A percentile compares a stretch with the other conserved stretches of the same genome.
phyloP scores from a whole-genome alignment of 1,140 invertebrate species.

The Listronotus bonariensis region DNA sequence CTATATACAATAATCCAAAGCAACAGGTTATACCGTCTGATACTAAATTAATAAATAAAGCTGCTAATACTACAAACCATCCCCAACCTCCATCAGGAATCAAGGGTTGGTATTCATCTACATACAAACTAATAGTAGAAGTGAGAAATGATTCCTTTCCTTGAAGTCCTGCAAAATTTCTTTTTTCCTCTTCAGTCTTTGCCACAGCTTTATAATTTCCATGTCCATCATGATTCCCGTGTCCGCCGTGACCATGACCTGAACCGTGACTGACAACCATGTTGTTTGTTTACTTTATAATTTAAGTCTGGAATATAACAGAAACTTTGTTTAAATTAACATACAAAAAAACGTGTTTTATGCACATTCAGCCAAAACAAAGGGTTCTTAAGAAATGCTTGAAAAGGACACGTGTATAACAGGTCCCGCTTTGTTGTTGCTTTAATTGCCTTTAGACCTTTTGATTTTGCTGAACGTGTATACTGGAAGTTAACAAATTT shows the following conservation, averaged over 20 bases:
- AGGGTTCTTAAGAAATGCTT: no score
- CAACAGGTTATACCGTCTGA: conserved; percentile 88
- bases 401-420: no score
- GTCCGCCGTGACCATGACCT: conserved; percentile 2
- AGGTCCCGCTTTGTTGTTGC: no score
- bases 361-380: no score
- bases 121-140: conserved; percentile 28
- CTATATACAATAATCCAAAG: conserved; percentile 86
- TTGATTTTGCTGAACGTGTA: no score
- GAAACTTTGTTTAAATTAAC: background rate
- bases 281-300: background rate
- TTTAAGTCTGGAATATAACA: background rate
- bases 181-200: conserved; percentile 18
- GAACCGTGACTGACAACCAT: conserved; percentile 19
- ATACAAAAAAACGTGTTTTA: no score
- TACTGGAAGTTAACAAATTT: no score
- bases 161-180: conserved; percentile 24
- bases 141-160: conserved; percentile 35
- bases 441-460: no score
- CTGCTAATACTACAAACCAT: conserved; percentile 86
- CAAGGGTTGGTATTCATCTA: conserved; percentile 49
- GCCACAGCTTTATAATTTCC: conserved; percentile 10
- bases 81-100: conserved; percentile 79
- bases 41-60: conserved; percentile 88
- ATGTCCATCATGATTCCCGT: background rate